Evolutionary conservation across 2,113 vertebrate genomes (phyloP).

Genomic region (Arenaria interpres): DNA sequence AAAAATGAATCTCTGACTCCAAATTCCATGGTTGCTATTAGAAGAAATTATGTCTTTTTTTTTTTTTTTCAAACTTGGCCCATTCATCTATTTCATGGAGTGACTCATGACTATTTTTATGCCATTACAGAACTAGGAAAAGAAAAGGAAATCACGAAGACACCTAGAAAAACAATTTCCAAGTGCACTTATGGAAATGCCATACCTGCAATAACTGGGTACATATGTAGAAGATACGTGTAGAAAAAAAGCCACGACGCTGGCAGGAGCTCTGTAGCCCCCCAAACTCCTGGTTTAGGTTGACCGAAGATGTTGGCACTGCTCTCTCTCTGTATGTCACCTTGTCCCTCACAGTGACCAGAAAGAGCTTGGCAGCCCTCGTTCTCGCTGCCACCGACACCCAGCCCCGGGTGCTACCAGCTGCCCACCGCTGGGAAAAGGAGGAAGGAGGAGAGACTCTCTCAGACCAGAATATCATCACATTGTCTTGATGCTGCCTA

Average conservation of each 20-base stretch:
- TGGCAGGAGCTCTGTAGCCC: background rate
- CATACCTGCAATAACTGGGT: background rate
- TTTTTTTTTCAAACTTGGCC: background rate
- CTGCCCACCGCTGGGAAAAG: accelerated
- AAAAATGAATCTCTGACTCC: background rate
- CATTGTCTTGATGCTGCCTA: background rate
- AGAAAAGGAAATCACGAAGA: background rate
- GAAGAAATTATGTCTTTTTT: background rate
- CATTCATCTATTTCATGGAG: background rate
- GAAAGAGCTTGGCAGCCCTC: background rate
- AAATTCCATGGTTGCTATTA: background rate
- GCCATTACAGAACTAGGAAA: background rate
- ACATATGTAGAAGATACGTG: background rate
- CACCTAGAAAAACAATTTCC: background rate
- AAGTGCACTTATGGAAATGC: background rate
- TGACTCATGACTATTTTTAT: background rate
- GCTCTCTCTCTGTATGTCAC: background rate
- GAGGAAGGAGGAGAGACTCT: background rate
- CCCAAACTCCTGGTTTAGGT: background rate
- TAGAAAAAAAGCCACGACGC: background rate
- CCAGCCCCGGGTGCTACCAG: too few species aligned
- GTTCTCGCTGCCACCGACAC: accelerated
- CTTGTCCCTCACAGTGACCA: background rate
- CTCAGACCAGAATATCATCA: background rate
- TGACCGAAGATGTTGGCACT: background rate